Base-by-base conservation (phyloP, 2,888 invertebrate genomes). In the Zaprionus lineosus region DNA sequence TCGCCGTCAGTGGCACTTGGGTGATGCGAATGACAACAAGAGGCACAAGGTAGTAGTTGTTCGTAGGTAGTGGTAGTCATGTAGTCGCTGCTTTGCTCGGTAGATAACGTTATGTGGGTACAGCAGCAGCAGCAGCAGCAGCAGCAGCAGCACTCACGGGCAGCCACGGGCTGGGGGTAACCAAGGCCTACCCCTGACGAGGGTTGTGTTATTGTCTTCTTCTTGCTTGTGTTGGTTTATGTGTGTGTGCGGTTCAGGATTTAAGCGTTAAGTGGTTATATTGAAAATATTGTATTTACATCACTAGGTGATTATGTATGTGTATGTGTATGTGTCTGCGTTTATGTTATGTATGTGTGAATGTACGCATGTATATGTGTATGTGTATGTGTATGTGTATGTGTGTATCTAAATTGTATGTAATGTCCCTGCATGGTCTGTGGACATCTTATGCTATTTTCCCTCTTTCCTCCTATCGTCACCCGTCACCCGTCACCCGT, bases 261-360 rank as follows among this genome's bases (percentile, higher is more conserved):
- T 86, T 85, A 81, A 77, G 76, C 85, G 86, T 86, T 86, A 86
- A 84, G 84, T 86, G 85, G 84, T 86, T 86, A 84, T 86, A 77
- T 77, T 82, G 79, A 79, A 83, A 84, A 85, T 85, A 85, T 84
- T 85, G 78, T 83, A 78, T 83, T 86, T 84, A 86, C 84, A 84
- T 82, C 81, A 84, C 82, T 82, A 78, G 81, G 78, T 82, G 81
- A 82, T 82, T 82, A 82, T 81, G 46, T 39, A 19, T 44, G 24
- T 58, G 56, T 51, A 61, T 61, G 28, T 51, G 51, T 43, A 46
- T 81, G 84, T 81, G 46, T 40, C 18, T 44, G 24, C 56, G 56
- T 53, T 61, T 61, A 28, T 51, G 51, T n/a, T 46, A 44, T 55
- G 47, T 29, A n/a, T n/a, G 46, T 37, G 40, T 52, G n/a, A n/a